These are phyloP conservation scores for Ceuthmochares aereus DNA, from an alignment of 2,113 vertebrate genomes.

Conservation along the genomic window DNA sequence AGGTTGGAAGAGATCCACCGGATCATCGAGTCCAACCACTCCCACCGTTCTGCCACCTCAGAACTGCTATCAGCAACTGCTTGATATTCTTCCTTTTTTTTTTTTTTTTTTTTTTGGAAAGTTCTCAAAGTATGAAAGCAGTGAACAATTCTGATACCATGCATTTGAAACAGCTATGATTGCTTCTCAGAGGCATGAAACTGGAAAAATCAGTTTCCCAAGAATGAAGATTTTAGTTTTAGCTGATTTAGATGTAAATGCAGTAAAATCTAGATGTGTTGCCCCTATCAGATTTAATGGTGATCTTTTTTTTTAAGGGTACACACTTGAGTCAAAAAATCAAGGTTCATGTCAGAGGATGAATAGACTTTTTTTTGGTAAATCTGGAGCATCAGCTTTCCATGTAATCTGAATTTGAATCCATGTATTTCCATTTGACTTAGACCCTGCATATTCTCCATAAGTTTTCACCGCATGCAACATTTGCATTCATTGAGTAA, in stretches of 20 bases:
- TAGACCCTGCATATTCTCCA: not conserved
- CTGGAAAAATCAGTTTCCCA: not conserved
- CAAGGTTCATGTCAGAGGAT: not conserved
- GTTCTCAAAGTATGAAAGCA: not conserved
- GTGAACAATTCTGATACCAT: not conserved
- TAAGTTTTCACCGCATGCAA: not conserved
- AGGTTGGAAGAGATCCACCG: too few relatives aligned
- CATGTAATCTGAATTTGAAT: not conserved
- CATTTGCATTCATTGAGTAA: not conserved
- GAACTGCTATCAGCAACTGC: not conserved
- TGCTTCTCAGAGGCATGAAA: not conserved
- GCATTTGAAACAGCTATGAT: not conserved
- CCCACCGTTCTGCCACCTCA: not conserved
- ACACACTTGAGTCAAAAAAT: not conserved
- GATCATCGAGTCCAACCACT: too few relatives aligned
- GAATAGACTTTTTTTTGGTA: not conserved
- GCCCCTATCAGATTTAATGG: not conserved
- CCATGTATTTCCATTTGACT: not conserved
- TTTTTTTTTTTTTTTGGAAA: too few relatives aligned
- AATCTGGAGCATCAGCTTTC: not conserved
- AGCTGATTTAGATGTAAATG: not conserved
- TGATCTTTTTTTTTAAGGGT: not conserved
- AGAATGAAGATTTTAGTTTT: not conserved
- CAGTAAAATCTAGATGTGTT: not conserved
- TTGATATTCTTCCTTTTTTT: not conserved